phyloP scores from a whole-genome alignment of 2,888 invertebrate species.

The Xestia rhomboidea region DNA sequence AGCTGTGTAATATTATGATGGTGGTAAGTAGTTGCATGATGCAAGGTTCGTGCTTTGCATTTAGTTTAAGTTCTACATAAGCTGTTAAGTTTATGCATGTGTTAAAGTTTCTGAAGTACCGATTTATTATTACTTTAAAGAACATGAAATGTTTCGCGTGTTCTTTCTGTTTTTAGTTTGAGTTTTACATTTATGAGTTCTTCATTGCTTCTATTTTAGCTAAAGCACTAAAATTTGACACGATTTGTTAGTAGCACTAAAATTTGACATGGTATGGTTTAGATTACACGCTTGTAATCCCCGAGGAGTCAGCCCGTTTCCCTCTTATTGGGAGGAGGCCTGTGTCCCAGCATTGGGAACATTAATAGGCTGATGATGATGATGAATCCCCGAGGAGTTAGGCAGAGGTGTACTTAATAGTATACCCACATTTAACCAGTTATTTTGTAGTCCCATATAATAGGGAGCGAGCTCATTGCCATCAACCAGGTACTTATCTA shows the following conservation, averaged over 20 bases:
- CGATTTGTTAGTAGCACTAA: not conserved
- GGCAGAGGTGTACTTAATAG: no score
- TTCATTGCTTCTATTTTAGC: not conserved
- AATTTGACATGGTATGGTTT: not conserved
- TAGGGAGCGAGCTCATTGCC: no score
- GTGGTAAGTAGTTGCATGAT: slow-evolving; percentile 34
- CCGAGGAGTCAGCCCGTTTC: no score
- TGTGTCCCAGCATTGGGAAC: no score
- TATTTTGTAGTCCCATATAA: no score
- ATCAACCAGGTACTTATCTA: no score
- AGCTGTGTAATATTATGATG: not conserved
- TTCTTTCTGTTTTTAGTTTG: slow-evolving; percentile 17
- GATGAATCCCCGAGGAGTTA: no score
- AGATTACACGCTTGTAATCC: no score
- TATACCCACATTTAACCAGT: no score
- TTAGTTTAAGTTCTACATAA: slow-evolving; percentile 36
- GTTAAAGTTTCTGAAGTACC: slow-evolving; percentile 48
- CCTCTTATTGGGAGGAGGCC: no score
- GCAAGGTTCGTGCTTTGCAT: slow-evolving; percentile 40
- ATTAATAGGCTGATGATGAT: no score
- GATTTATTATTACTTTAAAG: slow-evolving; percentile 46
- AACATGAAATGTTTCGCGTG: slow-evolving; percentile 40
- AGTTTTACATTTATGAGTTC: not conserved
- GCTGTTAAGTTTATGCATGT: slow-evolving; percentile 33
- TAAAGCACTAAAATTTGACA: not conserved